A percentile compares a stretch with the other conserved stretches of the same genome.
Evolutionary conservation across 2,113 vertebrate genomes (phyloP).

Genomic region (Hippocampus comes): DNA sequence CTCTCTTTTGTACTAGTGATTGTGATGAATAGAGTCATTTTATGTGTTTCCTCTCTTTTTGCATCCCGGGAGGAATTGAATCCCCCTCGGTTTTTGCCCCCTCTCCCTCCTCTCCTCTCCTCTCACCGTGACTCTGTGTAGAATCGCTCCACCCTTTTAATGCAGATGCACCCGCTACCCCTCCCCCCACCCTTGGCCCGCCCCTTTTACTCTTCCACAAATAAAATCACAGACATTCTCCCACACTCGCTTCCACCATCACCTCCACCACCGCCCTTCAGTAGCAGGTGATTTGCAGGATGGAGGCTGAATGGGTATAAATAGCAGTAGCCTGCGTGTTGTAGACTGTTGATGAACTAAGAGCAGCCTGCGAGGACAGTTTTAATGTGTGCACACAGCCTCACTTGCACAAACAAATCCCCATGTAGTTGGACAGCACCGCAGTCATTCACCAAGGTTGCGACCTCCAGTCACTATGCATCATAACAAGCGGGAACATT

Average conservation of each 20-base stretch:
- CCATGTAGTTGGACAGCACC: conserved; percentile 8
- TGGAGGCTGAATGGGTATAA: conserved; percentile 48
- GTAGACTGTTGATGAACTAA: conserved; percentile 31
- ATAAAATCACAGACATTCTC: conserved; percentile 46
- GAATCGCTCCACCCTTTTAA: conserved; percentile 40
- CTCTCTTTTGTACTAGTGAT: conserved; percentile 58
- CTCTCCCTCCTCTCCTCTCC: conserved; percentile 4
- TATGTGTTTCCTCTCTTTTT: conserved; percentile 67
- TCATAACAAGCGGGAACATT: conserved; percentile 36
- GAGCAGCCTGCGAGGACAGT: conserved; percentile 23
- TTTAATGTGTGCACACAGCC: conserved; percentile 13
- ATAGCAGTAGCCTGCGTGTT: conserved; percentile 43
- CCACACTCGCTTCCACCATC: conserved; percentile 18
- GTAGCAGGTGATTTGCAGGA: conserved; percentile 56
- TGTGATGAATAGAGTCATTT: conserved; percentile 72
- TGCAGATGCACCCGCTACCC: conserved; percentile 28
- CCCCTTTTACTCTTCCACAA: conserved; percentile 40
- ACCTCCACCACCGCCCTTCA: conserved; percentile 29
- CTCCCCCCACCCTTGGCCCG: background rate
- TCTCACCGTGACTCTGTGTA: conserved; percentile 28
- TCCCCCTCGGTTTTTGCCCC: conserved; percentile 36
- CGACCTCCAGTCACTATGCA: conserved; percentile 43
- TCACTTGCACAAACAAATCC: conserved; percentile 11
- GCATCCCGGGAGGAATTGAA: conserved; percentile 59
- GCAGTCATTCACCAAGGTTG: conserved; percentile 50